A percentile compares a stretch with the other conserved stretches of the same genome.
phyloP scores from a whole-genome alignment of 2,888 invertebrate genomes.

The Sepiola atlantica region DNA sequence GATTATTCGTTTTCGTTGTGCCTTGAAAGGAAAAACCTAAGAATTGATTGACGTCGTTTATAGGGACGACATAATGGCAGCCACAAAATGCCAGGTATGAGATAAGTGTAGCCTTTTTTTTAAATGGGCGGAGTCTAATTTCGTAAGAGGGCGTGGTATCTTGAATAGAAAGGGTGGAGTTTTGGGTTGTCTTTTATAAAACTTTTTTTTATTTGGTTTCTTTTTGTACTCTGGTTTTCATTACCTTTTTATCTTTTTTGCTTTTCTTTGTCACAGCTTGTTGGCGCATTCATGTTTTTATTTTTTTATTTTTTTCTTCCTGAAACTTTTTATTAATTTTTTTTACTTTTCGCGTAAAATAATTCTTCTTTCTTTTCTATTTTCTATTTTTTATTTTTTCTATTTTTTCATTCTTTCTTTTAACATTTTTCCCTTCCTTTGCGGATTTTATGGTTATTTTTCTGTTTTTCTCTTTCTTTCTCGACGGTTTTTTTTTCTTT shows the following conservation, averaged over 20 bases:
- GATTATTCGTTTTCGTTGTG: neutral
- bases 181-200: neutral
- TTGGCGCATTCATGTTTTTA: neutral
- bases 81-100: slow-evolving; percentile 12
- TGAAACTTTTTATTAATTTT: neutral
- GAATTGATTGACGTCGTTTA: neutral
- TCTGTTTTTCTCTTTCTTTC: neutral
- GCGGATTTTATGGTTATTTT: neutral
- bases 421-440: neutral
- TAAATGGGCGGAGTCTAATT: neutral
- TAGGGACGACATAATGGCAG: neutral
- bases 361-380: neutral
- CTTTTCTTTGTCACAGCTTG: neutral
- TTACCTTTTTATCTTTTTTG: neutral
- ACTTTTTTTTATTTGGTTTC: neutral
- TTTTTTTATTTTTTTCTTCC: neutral
- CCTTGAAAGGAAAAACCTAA: neutral
- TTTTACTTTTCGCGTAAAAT: neutral
- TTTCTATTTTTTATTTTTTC: neutral
- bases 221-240: neutral
- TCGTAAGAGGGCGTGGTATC: neutral
- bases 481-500: neutral
- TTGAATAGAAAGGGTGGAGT: neutral
- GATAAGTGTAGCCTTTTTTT: neutral
- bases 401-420: neutral